phyloP scores from a whole-genome alignment of 2,888 invertebrate genomes.

The Cheilosia vulpina region DNA sequence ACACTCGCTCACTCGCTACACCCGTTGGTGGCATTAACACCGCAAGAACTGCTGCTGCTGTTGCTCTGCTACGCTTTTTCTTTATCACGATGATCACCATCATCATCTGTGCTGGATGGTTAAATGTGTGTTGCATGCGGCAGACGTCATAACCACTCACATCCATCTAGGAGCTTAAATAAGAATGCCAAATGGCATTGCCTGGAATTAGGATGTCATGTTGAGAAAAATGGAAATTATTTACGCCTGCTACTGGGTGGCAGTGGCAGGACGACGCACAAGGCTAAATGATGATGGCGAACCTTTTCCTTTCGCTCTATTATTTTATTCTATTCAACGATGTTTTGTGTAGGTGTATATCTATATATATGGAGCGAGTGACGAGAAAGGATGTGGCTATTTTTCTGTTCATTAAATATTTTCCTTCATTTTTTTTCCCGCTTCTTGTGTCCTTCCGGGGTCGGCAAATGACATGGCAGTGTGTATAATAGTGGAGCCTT shows the following conservation, averaged over 20 bases:
- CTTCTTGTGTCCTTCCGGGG: slow-evolving; percentile 24
- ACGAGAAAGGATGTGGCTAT: slow-evolving; percentile 3
- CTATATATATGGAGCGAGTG: not conserved
- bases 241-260: slow-evolving; percentile 46
- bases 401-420: slow-evolving; percentile 40
- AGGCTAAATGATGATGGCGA: not conserved
- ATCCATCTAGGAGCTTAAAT: slow-evolving; percentile 66
- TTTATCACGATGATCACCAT: slow-evolving; percentile 17
- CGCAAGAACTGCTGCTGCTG: slow-evolving; percentile 49
- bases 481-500: slow-evolving; percentile 16
- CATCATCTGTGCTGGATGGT: slow-evolving; percentile 56
- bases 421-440: slow-evolving; percentile 6
- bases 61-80: slow-evolving; percentile 1
- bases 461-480: slow-evolving; percentile 45
- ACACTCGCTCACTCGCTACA: not conserved
- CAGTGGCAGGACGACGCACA: not conserved
- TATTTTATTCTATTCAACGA: slow-evolving; percentile 42
- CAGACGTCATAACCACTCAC: slow-evolving; percentile 67
- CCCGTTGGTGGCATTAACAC: slow-evolving; percentile 58
- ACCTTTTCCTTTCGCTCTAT: not conserved
- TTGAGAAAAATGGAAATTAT: slow-evolving; percentile 69
- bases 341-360: not conserved
- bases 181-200: slow-evolving; percentile 67
- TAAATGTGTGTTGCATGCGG: slow-evolving; percentile 66
- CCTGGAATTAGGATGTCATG: slow-evolving; percentile 71